Conservation (phyloP, 2,797 vertebrate species). For the Diplodus puntazzo region DNA sequence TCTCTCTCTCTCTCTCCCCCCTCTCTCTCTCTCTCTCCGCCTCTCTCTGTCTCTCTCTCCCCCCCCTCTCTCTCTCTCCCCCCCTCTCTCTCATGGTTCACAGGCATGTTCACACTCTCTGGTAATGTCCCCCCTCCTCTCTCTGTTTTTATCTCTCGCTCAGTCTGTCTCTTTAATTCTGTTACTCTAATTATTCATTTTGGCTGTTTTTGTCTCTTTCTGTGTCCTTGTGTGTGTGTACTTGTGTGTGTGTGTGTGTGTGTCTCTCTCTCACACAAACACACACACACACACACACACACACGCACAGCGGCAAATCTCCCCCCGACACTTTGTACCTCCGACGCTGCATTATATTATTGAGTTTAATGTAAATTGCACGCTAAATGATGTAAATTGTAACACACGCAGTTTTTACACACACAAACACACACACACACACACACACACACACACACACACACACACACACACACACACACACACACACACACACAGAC, state of each 20-base stretch:
- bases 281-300: background rate
- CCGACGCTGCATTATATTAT: too few species aligned
- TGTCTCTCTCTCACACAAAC: too few species aligned
- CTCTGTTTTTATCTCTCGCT: constrained; percentile 24
- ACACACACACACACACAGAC: too few species aligned
- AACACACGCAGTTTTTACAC: too few species aligned
- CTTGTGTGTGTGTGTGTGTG: too few species aligned
- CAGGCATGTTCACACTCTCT: constrained; percentile 70
- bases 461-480: background rate
- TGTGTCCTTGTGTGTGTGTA: background rate
- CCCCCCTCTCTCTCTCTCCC: constrained; percentile 31
- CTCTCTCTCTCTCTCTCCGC: constrained; percentile 44
- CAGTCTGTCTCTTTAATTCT: constrained; percentile 31
- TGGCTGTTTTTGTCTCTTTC: background rate
- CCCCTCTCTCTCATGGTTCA: constrained; percentile 52
- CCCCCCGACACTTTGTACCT: background rate
- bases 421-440: constrained; percentile 10
- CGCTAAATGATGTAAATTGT: too few species aligned
- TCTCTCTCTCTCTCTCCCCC: constrained; percentile 30
- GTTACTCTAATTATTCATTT: background rate
- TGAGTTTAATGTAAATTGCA: too few species aligned
- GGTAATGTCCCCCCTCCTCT: constrained; percentile 61
- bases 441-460: background rate
- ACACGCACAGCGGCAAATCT: constrained; percentile 1
- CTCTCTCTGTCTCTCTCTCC: too few species aligned